phyloP scores from a whole-genome alignment of 2,888 invertebrate genomes.

The Diplolepis rosae region DNA sequence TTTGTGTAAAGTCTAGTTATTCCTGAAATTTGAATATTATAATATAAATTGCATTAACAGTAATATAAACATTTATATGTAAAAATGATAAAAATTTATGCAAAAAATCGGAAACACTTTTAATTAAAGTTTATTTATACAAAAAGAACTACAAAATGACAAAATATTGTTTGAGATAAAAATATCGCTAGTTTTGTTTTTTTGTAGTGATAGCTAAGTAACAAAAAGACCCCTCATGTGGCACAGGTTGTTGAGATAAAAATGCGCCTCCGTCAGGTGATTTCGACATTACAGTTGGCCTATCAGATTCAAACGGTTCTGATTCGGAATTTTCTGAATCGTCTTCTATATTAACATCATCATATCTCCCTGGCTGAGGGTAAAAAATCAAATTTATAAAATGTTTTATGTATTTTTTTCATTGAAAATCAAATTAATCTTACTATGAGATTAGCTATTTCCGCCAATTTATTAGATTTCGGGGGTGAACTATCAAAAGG shows the following conservation, averaged over 20 bases:
- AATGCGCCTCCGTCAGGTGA: constrained; percentile 78
- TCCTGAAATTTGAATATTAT: not conserved
- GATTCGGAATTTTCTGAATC: not conserved
- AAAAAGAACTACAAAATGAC: no score
- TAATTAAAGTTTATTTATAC: no score
- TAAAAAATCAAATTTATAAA: not conserved
- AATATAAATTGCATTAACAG: not conserved
- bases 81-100: not conserved
- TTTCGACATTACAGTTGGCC: constrained; percentile 74
- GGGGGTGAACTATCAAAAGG: constrained; percentile 49
- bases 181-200: not conserved
- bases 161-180: no score
- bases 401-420: not conserved
- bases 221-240: constrained; percentile 77
- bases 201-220: constrained; percentile 75
- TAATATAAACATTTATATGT: not conserved
- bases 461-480: constrained; percentile 45
- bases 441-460: constrained; percentile 73
- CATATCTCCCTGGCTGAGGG: not conserved
- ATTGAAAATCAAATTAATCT: constrained; percentile 45
- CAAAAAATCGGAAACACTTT: no score
- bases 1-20: not conserved
- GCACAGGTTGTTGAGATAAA: constrained; percentile 76
- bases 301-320: not conserved
- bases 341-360: not conserved